phyloP scores from a whole-genome alignment of 1,140 invertebrate genomes.

The Drosophila bocqueti region DNA sequence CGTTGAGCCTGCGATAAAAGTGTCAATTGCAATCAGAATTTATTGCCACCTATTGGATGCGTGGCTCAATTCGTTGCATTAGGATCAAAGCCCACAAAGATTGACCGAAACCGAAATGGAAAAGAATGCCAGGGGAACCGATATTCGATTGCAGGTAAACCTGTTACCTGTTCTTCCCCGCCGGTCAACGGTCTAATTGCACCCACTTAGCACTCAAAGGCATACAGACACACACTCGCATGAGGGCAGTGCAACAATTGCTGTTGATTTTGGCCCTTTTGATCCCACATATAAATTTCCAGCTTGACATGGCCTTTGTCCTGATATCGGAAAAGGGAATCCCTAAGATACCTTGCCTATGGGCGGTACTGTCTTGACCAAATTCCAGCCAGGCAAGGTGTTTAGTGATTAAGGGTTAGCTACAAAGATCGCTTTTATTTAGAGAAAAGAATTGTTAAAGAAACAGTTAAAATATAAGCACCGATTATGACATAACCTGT shows the following conservation, averaged over 20 bases:
- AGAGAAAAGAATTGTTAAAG: no score
- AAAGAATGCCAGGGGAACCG: not conserved
- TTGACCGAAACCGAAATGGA: conserved; percentile 23
- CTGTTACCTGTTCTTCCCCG: conserved; percentile 44
- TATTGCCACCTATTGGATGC: conserved; percentile 68
- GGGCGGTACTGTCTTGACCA: not conserved
- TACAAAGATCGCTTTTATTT: not conserved
- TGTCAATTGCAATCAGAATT: conserved; percentile 73
- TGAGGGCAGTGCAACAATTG: conserved; percentile 60
- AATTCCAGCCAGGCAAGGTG: not conserved
- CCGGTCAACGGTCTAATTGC: conserved; percentile 62
- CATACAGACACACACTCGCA: not conserved
- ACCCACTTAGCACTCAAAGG: conserved; percentile 71
- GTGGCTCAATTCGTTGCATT: conserved; percentile 61
- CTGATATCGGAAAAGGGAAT: not conserved
- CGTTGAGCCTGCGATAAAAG: conserved; percentile 65
- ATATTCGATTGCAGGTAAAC: conserved; percentile 19
- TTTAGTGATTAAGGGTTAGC: not conserved
- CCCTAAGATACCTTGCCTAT: not conserved
- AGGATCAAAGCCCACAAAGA: conserved; percentile 37
- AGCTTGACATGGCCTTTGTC: conserved; percentile 63
- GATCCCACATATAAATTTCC: conserved; percentile 71
- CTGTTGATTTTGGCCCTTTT: conserved; percentile 65
- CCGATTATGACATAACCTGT: not conserved
- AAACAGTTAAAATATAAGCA: not conserved